Conservation (phyloP, 2,888 invertebrate species). For the Girardia tigrina region DNA sequence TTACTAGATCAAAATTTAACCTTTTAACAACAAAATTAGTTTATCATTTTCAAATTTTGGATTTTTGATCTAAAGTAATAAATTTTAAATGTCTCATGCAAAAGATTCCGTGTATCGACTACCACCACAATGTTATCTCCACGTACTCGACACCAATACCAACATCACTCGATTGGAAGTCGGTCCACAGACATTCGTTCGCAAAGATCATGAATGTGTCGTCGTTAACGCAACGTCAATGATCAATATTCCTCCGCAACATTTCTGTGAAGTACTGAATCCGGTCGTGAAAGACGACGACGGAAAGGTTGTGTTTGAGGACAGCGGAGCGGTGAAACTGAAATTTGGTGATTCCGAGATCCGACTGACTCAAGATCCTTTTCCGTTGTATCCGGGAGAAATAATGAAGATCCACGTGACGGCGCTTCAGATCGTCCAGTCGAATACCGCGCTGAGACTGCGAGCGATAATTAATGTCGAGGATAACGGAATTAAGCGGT, state of each 20-base stretch:
- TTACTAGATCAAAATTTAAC: too few relatives aligned
- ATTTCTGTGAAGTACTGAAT: slow-evolving; percentile 53
- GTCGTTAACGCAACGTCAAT: slow-evolving; percentile 51
- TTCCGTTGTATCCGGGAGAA: slow-evolving; percentile 47
- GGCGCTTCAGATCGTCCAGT: slow-evolving; percentile 41
- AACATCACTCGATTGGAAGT: slow-evolving; percentile 52
- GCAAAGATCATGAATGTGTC: slow-evolving; percentile 53
- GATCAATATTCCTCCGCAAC: slow-evolving; percentile 52
- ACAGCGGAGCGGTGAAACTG: slow-evolving; percentile 49
- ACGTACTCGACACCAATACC: slow-evolving; percentile 53
- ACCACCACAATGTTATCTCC: slow-evolving; percentile 52
- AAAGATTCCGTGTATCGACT: slow-evolving; percentile 41
- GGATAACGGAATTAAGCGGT: slow-evolving; percentile 39
- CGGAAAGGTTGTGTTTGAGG: slow-evolving; percentile 43
- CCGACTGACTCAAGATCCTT: slow-evolving; percentile 49
- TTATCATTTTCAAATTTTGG: too few relatives aligned
- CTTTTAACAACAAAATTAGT: too few relatives aligned
- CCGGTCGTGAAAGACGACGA: slow-evolving; percentile 49
- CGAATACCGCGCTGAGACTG: slow-evolving; percentile 41
- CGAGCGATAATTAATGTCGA: slow-evolving; percentile 40
- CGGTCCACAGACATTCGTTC: slow-evolving; percentile 52
- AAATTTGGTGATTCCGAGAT: slow-evolving; percentile 52
- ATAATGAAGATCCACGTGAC: slow-evolving; percentile 41
- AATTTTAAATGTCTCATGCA: not conserved
- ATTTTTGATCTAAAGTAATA: too few relatives aligned